Evolutionary conservation across 2,797 vertebrate species (phyloP).

Genomic region (Iguana delicatissima): DNA sequence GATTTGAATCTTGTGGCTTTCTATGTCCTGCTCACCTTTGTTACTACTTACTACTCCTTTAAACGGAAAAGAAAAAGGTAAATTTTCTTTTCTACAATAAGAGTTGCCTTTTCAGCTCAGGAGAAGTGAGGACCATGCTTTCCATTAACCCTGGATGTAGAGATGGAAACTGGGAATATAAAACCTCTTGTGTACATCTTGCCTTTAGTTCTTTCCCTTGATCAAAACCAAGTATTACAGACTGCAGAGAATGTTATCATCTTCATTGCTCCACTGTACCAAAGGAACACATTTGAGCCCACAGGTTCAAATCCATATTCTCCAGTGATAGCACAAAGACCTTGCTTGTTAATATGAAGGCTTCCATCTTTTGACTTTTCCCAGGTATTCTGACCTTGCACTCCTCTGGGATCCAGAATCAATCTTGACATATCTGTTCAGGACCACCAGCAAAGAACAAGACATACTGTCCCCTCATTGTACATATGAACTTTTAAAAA

Average conservation of each 20-base stretch:
- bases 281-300: not conserved
- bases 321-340: too few species aligned
- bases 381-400: not conserved
- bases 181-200: too few species aligned
- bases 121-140: fast-evolving
- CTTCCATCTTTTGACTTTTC: not conserved
- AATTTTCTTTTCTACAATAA: not conserved
- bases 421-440: not conserved
- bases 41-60: not conserved
- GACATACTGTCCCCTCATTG: not conserved
- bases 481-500: not conserved
- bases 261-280: not conserved
- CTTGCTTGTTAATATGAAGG: not conserved
- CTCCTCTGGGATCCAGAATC: too few species aligned
- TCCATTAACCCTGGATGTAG: fast-evolving
- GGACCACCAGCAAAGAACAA: not conserved
- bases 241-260: not conserved
- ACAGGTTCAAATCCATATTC: not conserved
- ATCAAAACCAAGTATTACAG: not conserved
- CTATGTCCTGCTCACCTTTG: too few species aligned
- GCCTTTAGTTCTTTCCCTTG: not conserved
- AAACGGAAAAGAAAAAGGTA: not conserved
- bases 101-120: fast-evolving
- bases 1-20: not conserved
- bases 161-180: not conserved